Base-by-base conservation (phyloP, 2,113 vertebrate genomes). In the Pachycephala philippinensis region DNA sequence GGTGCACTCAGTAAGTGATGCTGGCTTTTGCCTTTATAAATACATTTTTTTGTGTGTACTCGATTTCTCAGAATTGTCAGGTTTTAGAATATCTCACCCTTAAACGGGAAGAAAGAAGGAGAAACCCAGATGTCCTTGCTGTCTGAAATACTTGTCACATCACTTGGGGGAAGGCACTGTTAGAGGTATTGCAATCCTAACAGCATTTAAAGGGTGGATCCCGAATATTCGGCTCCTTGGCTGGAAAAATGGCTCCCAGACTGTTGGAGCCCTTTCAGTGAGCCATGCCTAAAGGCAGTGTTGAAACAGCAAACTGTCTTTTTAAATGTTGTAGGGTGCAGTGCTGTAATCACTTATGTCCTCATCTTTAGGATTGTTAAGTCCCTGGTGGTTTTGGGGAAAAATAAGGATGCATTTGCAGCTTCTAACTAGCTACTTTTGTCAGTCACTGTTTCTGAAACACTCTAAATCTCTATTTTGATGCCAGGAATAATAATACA, bases 331-430 rank as follows among this genome's bases (percentile, higher is more conserved):
- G 44, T 28, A 86, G 66, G 52, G 64, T 88, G 49, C 68, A 95
- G 66, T 84, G 61, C 90, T 97, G 95, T 97, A 88, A 94, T 97
- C 92, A 59, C 21, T 33, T 44, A 42, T 47, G 24, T 95, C 97
- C 90, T 82, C 33, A 14, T 89, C 89, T 70, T 75, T 44, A 54
- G 3, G 17, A 30, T 90, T 96, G 68, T 92, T 87, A 85, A 95
- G 69, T 97, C 77, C 91, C 70, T 19, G 68, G 75, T 72, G 84
- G 40, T 30, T 56, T 59, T 8, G 45, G 52, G 65, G 60, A 39
- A 89, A 94, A 90, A 72, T 47, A 45, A 59, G 30, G 13, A 87
- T 63, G 60, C 47, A 61, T 90, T 80, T 84, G 31, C 35, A 20
- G n/a, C 84, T 95, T 95, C 84, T 89, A 84, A 87, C 69, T 44